Conservation (phyloP, 2,888 invertebrate genomes). For the Teleiodes luculella region DNA sequence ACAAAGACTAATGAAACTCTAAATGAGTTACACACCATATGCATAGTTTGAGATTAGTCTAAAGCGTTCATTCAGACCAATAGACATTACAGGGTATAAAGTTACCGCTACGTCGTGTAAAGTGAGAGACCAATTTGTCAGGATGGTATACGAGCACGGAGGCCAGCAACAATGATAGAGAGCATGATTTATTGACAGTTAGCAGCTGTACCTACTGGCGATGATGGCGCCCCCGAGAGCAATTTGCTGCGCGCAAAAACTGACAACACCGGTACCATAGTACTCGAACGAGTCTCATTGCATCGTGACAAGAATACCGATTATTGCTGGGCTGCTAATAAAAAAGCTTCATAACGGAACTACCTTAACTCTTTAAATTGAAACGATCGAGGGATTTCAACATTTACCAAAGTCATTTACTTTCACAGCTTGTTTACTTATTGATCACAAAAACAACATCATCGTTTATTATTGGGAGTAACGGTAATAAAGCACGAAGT, state of each 20-base stretch:
- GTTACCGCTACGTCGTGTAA: conserved; percentile 14
- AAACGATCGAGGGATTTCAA: background rate
- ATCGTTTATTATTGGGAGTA: background rate
- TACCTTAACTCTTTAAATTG: conserved; percentile 12
- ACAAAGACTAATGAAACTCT: conserved; percentile 3
- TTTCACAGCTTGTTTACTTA: background rate
- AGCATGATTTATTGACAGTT: conserved; percentile 55
- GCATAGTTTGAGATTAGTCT: background rate
- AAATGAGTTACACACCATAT: background rate
- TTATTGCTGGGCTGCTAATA: conserved; percentile 24
- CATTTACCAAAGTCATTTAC: background rate
- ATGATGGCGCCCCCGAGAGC: conserved; percentile 47
- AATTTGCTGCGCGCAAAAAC: conserved; percentile 58
- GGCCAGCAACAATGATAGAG: conserved; percentile 38
- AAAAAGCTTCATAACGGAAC: conserved; percentile 26
- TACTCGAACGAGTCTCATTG: conserved; percentile 18
- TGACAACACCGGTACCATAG: conserved; percentile 31
- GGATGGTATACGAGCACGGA: conserved; percentile 19
- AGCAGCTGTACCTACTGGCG: conserved; percentile 42
- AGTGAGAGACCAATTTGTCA: conserved; percentile 22
- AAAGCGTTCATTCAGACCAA: conserved; percentile 6
- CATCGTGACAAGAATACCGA: conserved; percentile 15
- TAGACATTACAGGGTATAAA: conserved; percentile 11
- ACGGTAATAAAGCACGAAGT: background rate
- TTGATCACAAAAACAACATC: background rate